A percentile compares a stretch with the other conserved stretches of the same genome.
Conservation (phyloP, 2,797 vertebrate genomes). For the Falco naumanni region DNA sequence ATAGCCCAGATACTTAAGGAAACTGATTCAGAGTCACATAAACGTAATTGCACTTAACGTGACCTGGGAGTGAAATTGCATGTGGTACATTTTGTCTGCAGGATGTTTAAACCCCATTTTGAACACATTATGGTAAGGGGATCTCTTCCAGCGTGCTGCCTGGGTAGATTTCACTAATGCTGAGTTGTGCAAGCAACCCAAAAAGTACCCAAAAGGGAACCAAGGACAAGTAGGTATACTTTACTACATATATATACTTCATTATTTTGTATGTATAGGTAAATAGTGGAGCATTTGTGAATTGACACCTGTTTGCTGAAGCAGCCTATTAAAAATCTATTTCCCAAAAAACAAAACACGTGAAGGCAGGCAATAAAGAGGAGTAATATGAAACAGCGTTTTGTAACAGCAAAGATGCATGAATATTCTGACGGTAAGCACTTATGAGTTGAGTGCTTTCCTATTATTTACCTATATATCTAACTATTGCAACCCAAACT, state of each 20-base stretch:
- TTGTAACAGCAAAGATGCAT: background rate
- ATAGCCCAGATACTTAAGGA: constrained; percentile 42
- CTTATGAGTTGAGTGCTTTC: background rate
- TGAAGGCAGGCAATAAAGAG: background rate
- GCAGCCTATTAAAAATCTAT: background rate
- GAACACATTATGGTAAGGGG: background rate
- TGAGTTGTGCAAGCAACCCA: background rate
- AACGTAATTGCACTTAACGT: constrained; percentile 35
- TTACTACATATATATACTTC: background rate
- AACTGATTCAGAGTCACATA: constrained; percentile 40
- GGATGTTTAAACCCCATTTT: constrained; percentile 12
- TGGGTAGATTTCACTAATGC: background rate
- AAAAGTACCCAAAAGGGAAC: background rate
- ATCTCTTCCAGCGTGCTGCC: background rate
- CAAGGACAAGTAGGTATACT: background rate
- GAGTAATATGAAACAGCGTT: background rate
- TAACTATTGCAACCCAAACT: background rate
- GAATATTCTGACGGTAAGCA: background rate
- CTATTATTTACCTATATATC: background rate
- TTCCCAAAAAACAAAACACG: background rate
- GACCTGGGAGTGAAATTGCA: constrained; percentile 8
- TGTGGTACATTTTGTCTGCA: background rate
- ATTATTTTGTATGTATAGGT: background rate
- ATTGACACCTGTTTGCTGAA: background rate
- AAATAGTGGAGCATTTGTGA: background rate